Base-by-base conservation (phyloP, 2,888 invertebrate genomes). In the Chrysomela aeneicollis region DNA sequence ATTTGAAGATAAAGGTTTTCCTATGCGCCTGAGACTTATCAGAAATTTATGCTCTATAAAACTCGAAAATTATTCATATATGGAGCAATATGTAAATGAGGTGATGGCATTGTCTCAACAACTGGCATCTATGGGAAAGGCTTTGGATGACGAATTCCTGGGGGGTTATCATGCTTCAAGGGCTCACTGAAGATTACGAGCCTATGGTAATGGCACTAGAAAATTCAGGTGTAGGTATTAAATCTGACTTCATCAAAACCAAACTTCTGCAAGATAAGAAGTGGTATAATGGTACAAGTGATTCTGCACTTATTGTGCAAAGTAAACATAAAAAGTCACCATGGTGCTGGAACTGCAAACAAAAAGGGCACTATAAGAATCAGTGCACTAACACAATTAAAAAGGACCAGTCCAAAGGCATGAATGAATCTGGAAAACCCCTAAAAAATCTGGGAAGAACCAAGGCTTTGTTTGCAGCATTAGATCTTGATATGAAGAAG, bases 1-100 rank as follows among this genome's bases (percentile, higher is more conserved):
- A 10, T 73, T 68, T 50, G 72, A 72, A 47, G 72, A 72, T 21
- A 73, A 68, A 62, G 66, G 71, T 17, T 64, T 69, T 3, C 60
- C 64, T 58, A 52, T 65, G 1, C 30, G 67, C 17, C 42, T 67
- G 19, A 17, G 64, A 2, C 32, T 68, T 10, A 35, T 68, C 18
- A 47, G 65, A 32, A 59, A 19, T 46, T 32, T 68, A 15, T 57
- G 70, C 15, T 65, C 64, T 17, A 59, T 66, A 35, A 68, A 68
- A 54, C 60, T 69, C 19, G 37, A 49, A 42, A 60, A 64, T 35
- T 62, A 46, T 65, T 30, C 18, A 15, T 63, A 50, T 10, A 71
- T 72, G 68, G 66, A 71, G 53, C 64, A 60, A 4, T 73, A 73
- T 52, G 67, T 72, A 2, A 73, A 69, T 61, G 64, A 66, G 22